Evolutionary conservation across 2,113 vertebrate genomes (phyloP), one percentile per base, ranked within the genome.

Genomic region (Aphyosemion australe): DNA sequence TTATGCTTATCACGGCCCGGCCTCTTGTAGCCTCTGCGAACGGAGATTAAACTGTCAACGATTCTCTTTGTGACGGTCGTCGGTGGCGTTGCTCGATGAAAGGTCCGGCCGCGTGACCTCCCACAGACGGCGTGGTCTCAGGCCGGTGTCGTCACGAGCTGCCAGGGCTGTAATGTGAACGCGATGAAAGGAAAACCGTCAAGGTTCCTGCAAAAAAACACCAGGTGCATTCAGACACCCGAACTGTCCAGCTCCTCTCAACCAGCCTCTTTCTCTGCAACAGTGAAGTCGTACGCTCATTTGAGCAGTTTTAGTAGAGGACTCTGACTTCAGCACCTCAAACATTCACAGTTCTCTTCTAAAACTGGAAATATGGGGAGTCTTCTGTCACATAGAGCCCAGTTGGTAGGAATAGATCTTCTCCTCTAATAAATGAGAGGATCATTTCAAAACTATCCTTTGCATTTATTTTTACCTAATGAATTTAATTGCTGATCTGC

Each of bases 181-280:
- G 75, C 53, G 88, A 72, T 90, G 91, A 91, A 88, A 90, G 80
- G 67, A 20, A 60, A 54, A 57, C 62, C 37, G 61, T 67, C 70
- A 18, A 26, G 72, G 70, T 78, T 71, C 31, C 62, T 48, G 64
- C 54, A 37, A 37, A 42, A 26, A 76, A 65, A 68, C 78, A 58
- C 61, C 88, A 90, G 91, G 87, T 90, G 89, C 75, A 37, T 62
- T 77, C 76, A 74, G 70, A 85, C 65, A 76, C 79, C 57, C 61
- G 52, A 5, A 70, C 53, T 51, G 61, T 54, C 8, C 14, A 45
- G 41, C 12, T 12, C 12, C 4, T 15, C 11, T 8, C 16, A 45
- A 15, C 1, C 14, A 45, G 43, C 6, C 43, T n/a, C 7, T n/a
- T 46, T 46, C 5, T 16, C 8, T 12, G 7, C 4, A 46, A 46